Base-by-base conservation (phyloP, 2,113 vertebrate species). In the Proteles cristata region DNA sequence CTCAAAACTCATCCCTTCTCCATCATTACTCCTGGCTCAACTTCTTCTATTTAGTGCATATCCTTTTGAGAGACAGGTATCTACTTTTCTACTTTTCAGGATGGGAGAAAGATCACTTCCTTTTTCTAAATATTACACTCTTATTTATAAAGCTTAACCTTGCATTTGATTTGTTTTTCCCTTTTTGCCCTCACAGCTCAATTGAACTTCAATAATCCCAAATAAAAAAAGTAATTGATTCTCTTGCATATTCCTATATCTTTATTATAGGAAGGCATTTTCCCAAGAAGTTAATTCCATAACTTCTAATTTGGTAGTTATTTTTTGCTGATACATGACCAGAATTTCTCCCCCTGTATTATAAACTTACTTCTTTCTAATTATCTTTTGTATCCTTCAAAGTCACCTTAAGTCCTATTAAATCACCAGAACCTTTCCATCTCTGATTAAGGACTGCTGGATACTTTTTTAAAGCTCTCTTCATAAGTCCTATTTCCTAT, bases 351-450 rank as follows among this genome's bases (percentile, higher is more conserved):
- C 43, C 16, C 28, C 69, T 19, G 68, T 79, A 7, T 92, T 87
- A 79, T 39, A 95, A 93, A 93, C n/a, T 87, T 43, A 31, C 48
- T 96, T 97, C 63, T 96, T 95, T 89, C 35, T 90, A 85, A 81
- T 88, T 88, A 81, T 84, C 90, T 90, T 90, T 71, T 66, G 5
- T 90, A 25, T 73, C 58, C 31, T 35, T 97, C 84, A 94, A 87
- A 95, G 84, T 94, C 80, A 94, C 58, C 43, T 25, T 45, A 81
- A 81, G 65, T 95, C 45, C 33, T 48, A 39, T 69, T 53, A 93
- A 95, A 88, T 93, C 63, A 85, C 35, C 8, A 43, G 66, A 88
- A 69, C 50, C 10, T 93, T 92, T 81, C 58, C 50, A 43, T 85
- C 76, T 93, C 87, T 83, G 19, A 63, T 71, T 63, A 71, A 77